Percentiles rank a stretch among this genome's conserved stretches.
These are phyloP conservation scores for Chunga burmeisteri DNA, from an alignment of 2,113 vertebrate species.

Conservation along the genomic window DNA sequence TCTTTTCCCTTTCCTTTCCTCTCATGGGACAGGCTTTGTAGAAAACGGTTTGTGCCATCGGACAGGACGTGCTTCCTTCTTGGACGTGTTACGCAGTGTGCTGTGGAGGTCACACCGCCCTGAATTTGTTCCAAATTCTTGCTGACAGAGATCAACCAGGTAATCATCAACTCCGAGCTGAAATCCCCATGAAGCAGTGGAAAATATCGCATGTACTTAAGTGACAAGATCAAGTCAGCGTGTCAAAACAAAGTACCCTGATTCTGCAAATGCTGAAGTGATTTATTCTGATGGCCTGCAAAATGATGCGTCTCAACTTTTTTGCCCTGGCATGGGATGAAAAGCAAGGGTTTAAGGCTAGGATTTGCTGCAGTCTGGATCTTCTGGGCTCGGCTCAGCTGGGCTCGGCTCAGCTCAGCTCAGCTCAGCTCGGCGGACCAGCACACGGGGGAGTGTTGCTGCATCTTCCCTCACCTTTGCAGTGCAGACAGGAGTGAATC, in stretches of 20 bases:
- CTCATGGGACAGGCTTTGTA: background rate
- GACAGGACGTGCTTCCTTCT: background rate
- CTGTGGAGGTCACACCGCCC: background rate
- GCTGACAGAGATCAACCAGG: background rate
- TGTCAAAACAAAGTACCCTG: background rate
- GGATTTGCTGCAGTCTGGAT: background rate
- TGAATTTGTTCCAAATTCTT: background rate
- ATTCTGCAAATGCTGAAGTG: background rate
- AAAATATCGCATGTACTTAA: background rate
- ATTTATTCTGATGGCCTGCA: background rate
- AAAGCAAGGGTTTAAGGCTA: background rate
- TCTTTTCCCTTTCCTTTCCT: background rate
- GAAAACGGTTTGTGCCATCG: rapidly evolving
- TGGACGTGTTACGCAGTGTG: background rate
- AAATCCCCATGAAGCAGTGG: background rate
- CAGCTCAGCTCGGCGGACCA: background rate
- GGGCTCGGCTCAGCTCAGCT: background rate
- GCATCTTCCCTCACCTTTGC: background rate
- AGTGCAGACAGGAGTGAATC: background rate
- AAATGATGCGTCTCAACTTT: background rate
- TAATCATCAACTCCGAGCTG: background rate
- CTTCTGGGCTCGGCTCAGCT: background rate
- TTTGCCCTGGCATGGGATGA: background rate
- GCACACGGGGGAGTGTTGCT: rapidly evolving
- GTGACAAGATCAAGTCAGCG: background rate